A percentile compares a stretch with the other conserved stretches of the same genome.
These are phyloP conservation scores for Iguana delicatissima DNA, from an alignment of 2,797 vertebrate species.

Conservation along the genomic window DNA sequence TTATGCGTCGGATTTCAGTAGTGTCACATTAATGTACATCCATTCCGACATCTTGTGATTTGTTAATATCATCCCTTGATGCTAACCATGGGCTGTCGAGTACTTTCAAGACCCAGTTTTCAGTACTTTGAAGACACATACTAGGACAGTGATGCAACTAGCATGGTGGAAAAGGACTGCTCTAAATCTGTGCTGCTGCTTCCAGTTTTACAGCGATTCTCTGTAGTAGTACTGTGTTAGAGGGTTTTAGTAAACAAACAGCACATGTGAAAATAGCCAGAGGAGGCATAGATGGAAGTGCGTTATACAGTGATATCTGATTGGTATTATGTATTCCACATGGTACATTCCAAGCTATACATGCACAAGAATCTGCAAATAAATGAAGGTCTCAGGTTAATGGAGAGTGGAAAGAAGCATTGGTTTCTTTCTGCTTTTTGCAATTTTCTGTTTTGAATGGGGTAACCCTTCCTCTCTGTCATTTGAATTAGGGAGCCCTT, in stretches of 20 bases:
- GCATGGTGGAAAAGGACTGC: not conserved
- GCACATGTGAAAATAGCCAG: not conserved
- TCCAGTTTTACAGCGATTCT: not conserved
- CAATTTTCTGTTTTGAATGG: not conserved
- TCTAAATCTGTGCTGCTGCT: not conserved
- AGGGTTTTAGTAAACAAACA: not conserved
- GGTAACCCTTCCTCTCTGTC: not conserved
- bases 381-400: not conserved
- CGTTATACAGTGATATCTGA: not conserved
- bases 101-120: too few species aligned
- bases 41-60: not conserved
- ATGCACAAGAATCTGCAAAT: not conserved
- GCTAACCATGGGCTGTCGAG: not conserved
- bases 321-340: not conserved
- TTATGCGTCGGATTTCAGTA: not conserved
- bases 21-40: not conserved
- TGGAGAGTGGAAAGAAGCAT: not conserved
- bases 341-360: not conserved
- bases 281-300: not conserved
- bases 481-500: conserved; percentile 8
- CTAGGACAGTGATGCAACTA: too few species aligned
- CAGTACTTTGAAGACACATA: too few species aligned
- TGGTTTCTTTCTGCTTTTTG: not conserved
- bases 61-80: not conserved
- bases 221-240: not conserved